Evolutionary conservation across 2,797 vertebrate species (phyloP).

Genomic region (Myoxocephalus aenaeus): DNA sequence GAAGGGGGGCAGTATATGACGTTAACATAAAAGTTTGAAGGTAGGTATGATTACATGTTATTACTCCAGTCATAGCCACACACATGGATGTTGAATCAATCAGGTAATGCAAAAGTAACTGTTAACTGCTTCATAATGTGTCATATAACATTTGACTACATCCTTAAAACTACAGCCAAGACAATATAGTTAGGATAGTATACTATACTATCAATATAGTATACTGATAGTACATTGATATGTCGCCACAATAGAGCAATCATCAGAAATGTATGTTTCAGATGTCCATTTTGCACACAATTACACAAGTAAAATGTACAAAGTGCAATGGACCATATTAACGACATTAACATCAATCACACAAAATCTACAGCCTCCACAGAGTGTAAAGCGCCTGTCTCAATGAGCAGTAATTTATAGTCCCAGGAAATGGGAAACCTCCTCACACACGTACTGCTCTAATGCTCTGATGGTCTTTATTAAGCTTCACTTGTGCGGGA

Average conservation of each 20-base stretch:
- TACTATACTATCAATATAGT: neutral
- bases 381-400: conserved; percentile 19
- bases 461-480: conserved; percentile 47
- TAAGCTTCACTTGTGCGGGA: conserved; percentile 39
- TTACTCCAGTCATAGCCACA: neutral
- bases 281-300: neutral
- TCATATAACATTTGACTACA: neutral
- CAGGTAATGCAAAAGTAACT: neutral
- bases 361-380: neutral
- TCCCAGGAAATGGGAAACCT: conserved; percentile 37
- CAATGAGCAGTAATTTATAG: conserved; percentile 36
- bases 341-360: conserved; percentile 35
- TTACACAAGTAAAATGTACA: conserved; percentile 33
- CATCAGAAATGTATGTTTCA: conserved; percentile 10
- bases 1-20: too few relatives aligned
- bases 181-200: neutral
- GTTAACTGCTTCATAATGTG: neutral
- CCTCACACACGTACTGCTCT: conserved; percentile 50
- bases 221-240: neutral
- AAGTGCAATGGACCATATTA: conserved; percentile 23
- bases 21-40: too few relatives aligned
- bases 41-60: neutral
- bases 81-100: neutral
- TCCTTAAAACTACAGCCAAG: neutral
- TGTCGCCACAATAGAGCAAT: neutral